Evolutionary conservation across 2,888 invertebrate genomes (phyloP), one percentile per base, ranked within the genome.

Genomic region (Pegoplata infirma): DNA sequence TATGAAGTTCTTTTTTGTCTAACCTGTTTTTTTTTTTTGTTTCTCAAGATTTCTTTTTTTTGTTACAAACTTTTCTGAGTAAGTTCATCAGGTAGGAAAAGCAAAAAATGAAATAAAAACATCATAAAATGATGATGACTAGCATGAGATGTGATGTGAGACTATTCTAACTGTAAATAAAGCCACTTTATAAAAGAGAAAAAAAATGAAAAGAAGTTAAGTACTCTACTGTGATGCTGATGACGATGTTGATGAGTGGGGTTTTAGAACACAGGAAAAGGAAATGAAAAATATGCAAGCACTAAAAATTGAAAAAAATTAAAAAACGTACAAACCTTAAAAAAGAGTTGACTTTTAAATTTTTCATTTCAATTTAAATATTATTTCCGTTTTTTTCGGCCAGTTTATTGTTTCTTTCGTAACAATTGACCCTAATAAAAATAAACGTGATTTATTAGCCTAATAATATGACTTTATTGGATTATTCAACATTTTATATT

Each of bases 121-220:
- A 23, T 49, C 16, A 32, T 8, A 14, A 71, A 71, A 59, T 25
- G 53, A 69, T 40, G 51, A 40, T 19, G 44, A 59, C 17, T 44
- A 14, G 19, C 32, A 58, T 32, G 25, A 32, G n/a, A n/a, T n/a
- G n/a, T 68, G 74, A 73, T 74, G 74, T 76, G 71, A 75, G 76
- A 76, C 75, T 71, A 75, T 71, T 79, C 69, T 56, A 71, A 61
- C 55, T 68, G 66, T 63, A 79, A 79, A 79, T 79, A 79, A 79
- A 79, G 79, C 79, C 76, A 79, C 79, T 79, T 79, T 67, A 67
- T 59, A 74, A 78, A n/a, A n/a, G n/a, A 59, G 56, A 51, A 53
- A 14, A 53, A 58, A 59, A 59, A n/a, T n/a, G n/a, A 78, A 72
- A 58, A 64, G 32, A 67, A 67, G 53, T 55, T 61, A 64, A 79